phyloP scores from a whole-genome alignment of 2,113 vertebrate species.

The Hippocampus guttulatus region DNA sequence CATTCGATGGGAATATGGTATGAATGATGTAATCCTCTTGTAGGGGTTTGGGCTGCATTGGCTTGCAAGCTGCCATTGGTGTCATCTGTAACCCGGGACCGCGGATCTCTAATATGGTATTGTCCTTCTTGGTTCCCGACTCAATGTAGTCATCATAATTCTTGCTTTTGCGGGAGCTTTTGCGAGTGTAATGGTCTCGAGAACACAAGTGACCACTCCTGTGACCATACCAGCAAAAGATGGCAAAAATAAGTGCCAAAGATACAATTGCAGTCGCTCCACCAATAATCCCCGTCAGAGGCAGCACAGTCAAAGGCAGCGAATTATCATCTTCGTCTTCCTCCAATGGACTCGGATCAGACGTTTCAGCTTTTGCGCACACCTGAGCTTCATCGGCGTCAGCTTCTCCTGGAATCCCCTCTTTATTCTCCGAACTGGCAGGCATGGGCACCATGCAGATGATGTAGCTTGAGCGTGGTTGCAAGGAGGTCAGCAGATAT shows the following conservation, averaged over 20 bases:
- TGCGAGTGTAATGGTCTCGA: conserved; percentile 77
- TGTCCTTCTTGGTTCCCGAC: conserved; percentile 92
- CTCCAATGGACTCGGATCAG: conserved; percentile 69
- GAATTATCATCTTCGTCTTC: conserved; percentile 68
- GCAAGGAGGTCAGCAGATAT: conserved; percentile 83
- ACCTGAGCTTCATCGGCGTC: conserved; percentile 81
- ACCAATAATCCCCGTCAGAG: conserved; percentile 83
- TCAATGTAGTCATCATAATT: conserved; percentile 85
- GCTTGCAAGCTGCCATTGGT: conserved; percentile 79
- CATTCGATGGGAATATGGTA: conserved; percentile 91
- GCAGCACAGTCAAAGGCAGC: conserved; percentile 71
- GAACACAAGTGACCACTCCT: conserved; percentile 77
- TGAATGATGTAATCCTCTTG: conserved; percentile 89
- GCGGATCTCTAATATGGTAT: conserved; percentile 85
- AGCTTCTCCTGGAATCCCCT: conserved; percentile 68
- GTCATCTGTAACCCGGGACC: conserved; percentile 88
- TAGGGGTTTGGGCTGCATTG: conserved; percentile 77
- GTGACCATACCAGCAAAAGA: conserved; percentile 85
- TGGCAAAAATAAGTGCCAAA: conserved; percentile 79
- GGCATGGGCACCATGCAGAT: conserved; percentile 88
- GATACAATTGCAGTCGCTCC: conserved; percentile 83
- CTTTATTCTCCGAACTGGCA: conserved; percentile 70
- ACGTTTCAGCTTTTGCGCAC: conserved; percentile 86
- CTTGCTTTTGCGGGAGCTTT: conserved; percentile 71
- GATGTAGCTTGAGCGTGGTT: conserved; percentile 85